Conservation (phyloP, 2,113 vertebrate species). For the Atrichornis clamosus region DNA sequence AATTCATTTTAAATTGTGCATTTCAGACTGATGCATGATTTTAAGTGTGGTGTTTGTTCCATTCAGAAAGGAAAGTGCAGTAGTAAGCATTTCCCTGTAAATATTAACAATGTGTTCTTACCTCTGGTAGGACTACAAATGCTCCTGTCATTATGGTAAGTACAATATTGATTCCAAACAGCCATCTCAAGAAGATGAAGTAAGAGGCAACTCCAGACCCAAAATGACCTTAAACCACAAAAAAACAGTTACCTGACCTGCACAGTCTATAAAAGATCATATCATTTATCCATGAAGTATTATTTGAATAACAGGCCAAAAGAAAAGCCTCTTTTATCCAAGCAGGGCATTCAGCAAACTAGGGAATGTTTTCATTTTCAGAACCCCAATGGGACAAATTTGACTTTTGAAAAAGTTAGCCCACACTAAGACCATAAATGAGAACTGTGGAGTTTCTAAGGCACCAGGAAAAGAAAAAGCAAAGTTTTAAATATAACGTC, state of each 20-base stretch:
- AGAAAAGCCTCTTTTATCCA: not conserved
- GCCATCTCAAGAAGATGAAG: conserved; percentile 97
- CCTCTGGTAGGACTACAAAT: conserved; percentile 96
- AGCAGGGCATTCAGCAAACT: not conserved
- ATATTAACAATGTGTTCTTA: conserved; percentile 54
- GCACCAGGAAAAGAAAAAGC: not conserved
- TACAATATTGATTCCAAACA: conserved; percentile 96
- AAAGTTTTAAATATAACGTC: not conserved
- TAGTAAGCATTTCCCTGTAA: not conserved
- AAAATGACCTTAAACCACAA: conserved; percentile 87
- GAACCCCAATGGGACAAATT: not conserved
- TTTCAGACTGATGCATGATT: not conserved
- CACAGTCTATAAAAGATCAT: not conserved
- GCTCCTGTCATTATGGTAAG: conserved; percentile 94
- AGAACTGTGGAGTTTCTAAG: not conserved
- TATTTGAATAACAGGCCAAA: not conserved
- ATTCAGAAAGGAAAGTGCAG: not conserved
- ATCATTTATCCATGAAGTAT: not conserved
- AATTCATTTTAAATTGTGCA: not conserved
- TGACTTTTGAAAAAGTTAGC: not conserved
- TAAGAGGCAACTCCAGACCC: conserved; percentile 97
- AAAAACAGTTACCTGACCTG: not conserved
- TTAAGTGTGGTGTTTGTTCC: not conserved
- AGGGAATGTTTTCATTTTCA: not conserved
- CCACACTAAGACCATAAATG: not conserved